Conservation (phyloP, 2,797 vertebrate genomes). For the Streptopelia turtur region DNA sequence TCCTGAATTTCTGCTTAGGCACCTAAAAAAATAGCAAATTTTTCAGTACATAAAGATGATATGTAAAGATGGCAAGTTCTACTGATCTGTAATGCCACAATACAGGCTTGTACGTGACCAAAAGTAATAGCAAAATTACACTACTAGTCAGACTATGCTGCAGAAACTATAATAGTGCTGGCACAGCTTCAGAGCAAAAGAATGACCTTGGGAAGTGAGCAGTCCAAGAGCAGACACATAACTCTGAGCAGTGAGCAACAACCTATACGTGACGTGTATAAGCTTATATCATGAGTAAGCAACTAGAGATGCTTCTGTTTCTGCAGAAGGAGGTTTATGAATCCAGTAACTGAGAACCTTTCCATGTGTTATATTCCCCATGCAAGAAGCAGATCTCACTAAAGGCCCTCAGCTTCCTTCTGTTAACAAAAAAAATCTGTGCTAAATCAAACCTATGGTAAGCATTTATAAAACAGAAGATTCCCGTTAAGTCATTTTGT, state of each 20-base stretch:
- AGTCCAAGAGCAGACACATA: neutral
- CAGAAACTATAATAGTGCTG: neutral
- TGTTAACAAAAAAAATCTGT: neutral
- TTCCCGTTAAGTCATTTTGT: neutral
- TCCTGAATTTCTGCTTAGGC: neutral
- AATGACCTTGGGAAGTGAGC: neutral
- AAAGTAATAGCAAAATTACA: neutral
- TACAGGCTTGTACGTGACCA: neutral
- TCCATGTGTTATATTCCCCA: neutral
- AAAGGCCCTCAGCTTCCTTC: neutral
- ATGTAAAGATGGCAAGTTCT: neutral
- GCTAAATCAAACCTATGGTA: neutral
- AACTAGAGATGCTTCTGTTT: neutral
- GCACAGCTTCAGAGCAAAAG: neutral
- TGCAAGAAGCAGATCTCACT: neutral
- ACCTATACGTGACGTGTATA: rapidly evolving
- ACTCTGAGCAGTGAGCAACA: neutral
- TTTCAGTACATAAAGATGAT: neutral
- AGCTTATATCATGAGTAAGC: neutral
- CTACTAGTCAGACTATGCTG: neutral
- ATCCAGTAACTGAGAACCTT: neutral
- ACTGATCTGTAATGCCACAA: neutral
- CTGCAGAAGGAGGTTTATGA: neutral
- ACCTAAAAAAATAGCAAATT: neutral
- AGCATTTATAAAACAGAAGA: neutral